phyloP scores from a whole-genome alignment of 2,113 vertebrate genomes.

The Holacanthus passer region DNA sequence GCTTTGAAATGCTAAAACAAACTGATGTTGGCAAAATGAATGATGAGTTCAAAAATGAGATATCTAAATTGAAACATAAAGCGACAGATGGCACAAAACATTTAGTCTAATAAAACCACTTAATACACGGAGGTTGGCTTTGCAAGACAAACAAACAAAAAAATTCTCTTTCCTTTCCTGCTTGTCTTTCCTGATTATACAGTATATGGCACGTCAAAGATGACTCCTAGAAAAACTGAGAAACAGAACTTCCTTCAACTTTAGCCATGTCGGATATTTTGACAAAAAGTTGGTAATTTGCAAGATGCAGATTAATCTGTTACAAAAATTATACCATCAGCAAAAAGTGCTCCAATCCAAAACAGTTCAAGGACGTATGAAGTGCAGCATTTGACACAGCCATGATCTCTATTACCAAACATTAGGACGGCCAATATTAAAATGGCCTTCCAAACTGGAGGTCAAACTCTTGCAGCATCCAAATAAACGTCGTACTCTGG shows the following conservation, averaged over 20 bases:
- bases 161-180: no score
- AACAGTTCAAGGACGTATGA: conserved; percentile 18
- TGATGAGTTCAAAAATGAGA: conserved; percentile 26
- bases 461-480: conserved; percentile 47
- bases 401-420: conserved; percentile 39
- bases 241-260: neutral
- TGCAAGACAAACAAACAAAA: neutral
- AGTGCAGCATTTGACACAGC: conserved; percentile 29
- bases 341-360: neutral
- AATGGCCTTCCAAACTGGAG: conserved; percentile 49
- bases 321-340: neutral
- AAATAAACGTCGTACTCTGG: conserved; percentile 17
- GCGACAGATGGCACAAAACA: conserved; percentile 25
- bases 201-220: neutral
- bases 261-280: neutral
- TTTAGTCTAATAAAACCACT: conserved; percentile 21
- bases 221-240: neutral
- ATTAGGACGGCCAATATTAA: conserved; percentile 40
- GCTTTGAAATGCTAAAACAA: conserved; percentile 62
- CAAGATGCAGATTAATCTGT: neutral
- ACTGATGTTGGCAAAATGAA: conserved; percentile 46
- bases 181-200: neutral
- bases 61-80: conserved; percentile 43
- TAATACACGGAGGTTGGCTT: neutral
- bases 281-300: neutral